A percentile compares a stretch with the other conserved stretches of the same genome.
Conservation (phyloP, 2,888 invertebrate genomes). For the Ashinkailepas kermadecensis region DNA sequence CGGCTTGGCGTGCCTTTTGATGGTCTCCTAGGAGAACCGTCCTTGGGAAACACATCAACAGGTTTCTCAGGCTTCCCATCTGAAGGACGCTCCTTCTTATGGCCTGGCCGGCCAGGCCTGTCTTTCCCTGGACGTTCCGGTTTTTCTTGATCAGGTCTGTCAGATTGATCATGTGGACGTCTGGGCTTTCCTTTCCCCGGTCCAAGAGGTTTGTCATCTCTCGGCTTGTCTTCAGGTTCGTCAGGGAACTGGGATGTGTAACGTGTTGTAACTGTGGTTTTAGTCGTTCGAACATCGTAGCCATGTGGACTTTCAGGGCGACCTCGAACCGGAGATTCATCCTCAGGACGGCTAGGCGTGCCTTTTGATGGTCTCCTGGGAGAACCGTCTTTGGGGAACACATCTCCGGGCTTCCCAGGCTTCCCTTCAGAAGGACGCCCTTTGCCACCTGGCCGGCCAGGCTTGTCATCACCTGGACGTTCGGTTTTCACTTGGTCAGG, state of each 20-base stretch:
- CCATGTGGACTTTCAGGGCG: neutral
- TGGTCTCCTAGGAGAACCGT: neutral
- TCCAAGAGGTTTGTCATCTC: neutral
- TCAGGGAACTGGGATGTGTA: neutral
- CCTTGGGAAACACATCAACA: neutral
- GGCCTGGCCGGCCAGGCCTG: neutral
- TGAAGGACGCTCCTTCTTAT: neutral
- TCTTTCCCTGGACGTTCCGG: neutral
- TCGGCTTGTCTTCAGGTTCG: neutral
- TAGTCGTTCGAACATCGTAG: neutral
- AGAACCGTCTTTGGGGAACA: neutral
- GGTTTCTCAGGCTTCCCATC: neutral
- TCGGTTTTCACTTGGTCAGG: neutral
- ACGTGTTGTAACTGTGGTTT: neutral
- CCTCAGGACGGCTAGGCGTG: neutral
- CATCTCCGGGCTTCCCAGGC: neutral
- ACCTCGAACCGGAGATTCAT: neutral
- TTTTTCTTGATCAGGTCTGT: neutral
- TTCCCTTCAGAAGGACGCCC: neutral
- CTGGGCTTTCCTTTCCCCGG: no score
- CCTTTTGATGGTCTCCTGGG: neutral
- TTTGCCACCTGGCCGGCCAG: neutral
- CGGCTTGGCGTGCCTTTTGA: neutral
- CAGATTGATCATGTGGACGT: neutral
- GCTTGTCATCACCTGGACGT: neutral